Base-by-base conservation (phyloP, 2,888 invertebrate species). In the Diarsia brunnea region DNA sequence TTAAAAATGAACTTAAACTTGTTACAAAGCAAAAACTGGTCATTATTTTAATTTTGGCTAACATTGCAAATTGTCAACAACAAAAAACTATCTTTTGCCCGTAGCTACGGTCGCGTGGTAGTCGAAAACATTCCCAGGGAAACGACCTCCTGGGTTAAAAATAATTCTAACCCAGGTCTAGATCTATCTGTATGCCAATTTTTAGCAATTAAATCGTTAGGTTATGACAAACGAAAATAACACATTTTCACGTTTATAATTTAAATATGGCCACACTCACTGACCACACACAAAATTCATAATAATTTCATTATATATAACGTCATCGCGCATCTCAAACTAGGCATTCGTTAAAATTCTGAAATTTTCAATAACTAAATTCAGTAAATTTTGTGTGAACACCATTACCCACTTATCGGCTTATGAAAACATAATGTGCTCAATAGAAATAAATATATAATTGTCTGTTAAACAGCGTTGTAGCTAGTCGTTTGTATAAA, bases 371-470 rank as follows among this genome's bases (percentile, higher is more conserved):
- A 31, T 8, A 21, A 81, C 31, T 60, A 65, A 77, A 81, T 78
- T 73, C 31, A 55, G 58, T 4, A 11, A n/a, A 58, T 5, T 70
- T 81, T 82, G 78, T 85, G 82, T 85, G 83, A 76, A 75, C 82
- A 87, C 79, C 74, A 68, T 82, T 84, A 81, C 66, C 21, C 45
- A 81, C 65, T 84, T 86, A 88, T 91, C 87, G 88, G 92, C 92
- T 93, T 93, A 92, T 92, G 91, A 92, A 91, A 78, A 87, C 79
- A 78, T 87, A 83, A 90, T 88, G 89, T 93, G 93, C 92, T 92
- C 92, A 93, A 93, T 92, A 93, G 89, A 87, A 88, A 85, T 84
- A 87, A 87, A 79, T 84, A 85, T 83, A 83, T 76, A 58, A 78
- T 81, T 84, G 87, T 89, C 87, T 91, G 89, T 91, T 89, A 88